Percentiles rank a stretch among this genome's conserved stretches.
phyloP scores from a whole-genome alignment of 2,113 vertebrate species.

The Rhadina sibilatrix region DNA sequence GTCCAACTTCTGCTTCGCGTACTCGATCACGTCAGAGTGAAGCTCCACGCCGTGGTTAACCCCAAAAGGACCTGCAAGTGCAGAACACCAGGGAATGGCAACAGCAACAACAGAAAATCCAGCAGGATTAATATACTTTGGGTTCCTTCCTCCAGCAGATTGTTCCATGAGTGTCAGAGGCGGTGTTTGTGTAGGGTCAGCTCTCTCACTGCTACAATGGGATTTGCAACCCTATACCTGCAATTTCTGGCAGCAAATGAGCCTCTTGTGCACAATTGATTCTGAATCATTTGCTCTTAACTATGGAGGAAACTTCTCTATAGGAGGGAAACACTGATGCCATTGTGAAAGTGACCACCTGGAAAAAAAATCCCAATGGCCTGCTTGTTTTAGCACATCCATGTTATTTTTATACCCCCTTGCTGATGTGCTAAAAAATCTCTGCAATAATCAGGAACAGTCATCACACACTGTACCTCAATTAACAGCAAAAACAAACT shows the following conservation, averaged over 20 bases:
- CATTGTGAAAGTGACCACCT: background rate
- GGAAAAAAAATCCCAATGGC: background rate
- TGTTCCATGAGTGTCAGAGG: background rate
- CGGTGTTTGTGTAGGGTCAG: background rate
- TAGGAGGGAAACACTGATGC: background rate
- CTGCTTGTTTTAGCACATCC: background rate
- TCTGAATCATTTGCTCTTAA: background rate
- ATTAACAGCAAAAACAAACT: background rate
- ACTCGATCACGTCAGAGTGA: conserved; percentile 91
- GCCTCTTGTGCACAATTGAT: background rate
- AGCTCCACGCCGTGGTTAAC: conserved; percentile 95
- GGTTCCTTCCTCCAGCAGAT: background rate
- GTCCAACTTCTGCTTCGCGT: conserved; percentile 92
- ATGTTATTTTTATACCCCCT: background rate
- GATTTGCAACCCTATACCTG: background rate
- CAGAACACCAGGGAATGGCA: background rate
- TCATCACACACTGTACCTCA: background rate
- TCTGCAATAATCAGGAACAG: background rate
- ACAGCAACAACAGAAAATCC: background rate
- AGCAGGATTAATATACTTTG: background rate
- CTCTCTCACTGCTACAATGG: background rate
- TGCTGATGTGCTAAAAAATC: background rate
- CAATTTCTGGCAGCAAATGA: background rate
- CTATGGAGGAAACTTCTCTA: background rate
- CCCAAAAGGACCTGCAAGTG: conserved; percentile 87